Evolutionary conservation across 2,888 invertebrate genomes (phyloP), one percentile per base, ranked within the genome.

Genomic region (Chironomus riparius): DNA sequence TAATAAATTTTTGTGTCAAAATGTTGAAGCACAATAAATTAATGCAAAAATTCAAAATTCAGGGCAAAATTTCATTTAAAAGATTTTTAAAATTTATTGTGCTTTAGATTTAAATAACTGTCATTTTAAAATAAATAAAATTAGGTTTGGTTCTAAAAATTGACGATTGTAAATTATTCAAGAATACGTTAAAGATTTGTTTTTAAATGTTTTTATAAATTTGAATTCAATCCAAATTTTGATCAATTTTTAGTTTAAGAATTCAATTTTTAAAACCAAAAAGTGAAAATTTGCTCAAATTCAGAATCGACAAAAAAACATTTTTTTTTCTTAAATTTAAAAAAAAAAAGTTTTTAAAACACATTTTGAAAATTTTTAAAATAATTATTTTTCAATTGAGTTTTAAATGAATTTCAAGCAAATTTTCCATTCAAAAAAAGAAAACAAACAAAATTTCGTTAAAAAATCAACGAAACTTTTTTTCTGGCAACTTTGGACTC

Each of bases 401-500:
- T n/a, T n/a, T n/a, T n/a, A n/a, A n/a, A n/a, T 24, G 22, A 24
- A 22, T 12, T 65, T 65, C 22, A 18, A 50, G 18, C 7, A 22
- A 65, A 21, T 22, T 65, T 65, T 65, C 65, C 21, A 4, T 24
- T 24, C 22, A n/a, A 65, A 65, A 6, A 65, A 2, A 24, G 22
- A 5, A 10, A 15, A 15, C 13, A 15, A 56, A 56, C 0, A 56
- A 13, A 13, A 10, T n/a, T 50, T 50, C 15, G 4, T 50, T 12
- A n/a, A 48, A 48, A 48, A 21, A 6, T 50, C 15, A 50, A 50
- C 2, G 6, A 15, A 48, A n/a, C n/a, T 10, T n/a, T 10, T 15
- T 2, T 65, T 24, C 3, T 65, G 7, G 65, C 70, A 77, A 78
- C 74, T 47, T 24, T 77, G 80, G 79, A 88, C 94, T 91, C 89